Percentiles rank a stretch among this genome's conserved stretches.
Evolutionary conservation across 2,888 invertebrate genomes (phyloP).

Genomic region (Digitonthophagus gazella): DNA sequence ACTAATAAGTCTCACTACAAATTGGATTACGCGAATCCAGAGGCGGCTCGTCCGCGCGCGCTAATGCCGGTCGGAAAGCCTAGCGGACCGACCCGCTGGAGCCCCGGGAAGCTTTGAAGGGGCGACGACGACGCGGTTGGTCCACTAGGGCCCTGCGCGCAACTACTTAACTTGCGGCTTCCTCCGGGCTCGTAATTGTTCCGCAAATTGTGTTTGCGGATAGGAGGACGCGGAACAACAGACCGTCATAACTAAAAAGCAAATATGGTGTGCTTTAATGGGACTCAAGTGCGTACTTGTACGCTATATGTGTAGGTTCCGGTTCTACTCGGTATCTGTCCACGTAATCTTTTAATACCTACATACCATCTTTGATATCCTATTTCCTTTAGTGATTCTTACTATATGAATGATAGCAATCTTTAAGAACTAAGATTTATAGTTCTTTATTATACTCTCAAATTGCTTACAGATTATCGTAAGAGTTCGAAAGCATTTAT

Average conservation of each 20-base stretch:
- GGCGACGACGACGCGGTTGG: constrained; percentile 30
- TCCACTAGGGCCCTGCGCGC: constrained; percentile 40
- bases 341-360: neutral
- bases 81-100: constrained; percentile 38
- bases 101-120: constrained; percentile 36
- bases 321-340: neutral
- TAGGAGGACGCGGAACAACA: constrained; percentile 43
- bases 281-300: neutral
- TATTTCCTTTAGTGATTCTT: neutral
- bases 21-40: constrained; percentile 51
- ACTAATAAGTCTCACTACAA: constrained; percentile 53
- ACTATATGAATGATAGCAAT: neutral
- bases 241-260: constrained; percentile 40
- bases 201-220: constrained; percentile 52
- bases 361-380: neutral
- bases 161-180: constrained; percentile 51
- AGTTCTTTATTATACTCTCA: too few relatives aligned
- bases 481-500: too few relatives aligned
- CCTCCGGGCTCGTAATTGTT: constrained; percentile 50
- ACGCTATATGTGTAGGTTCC: neutral
- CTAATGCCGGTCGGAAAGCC: constrained; percentile 51
- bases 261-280: constrained; percentile 48
- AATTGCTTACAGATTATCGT: too few relatives aligned
- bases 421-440: too few relatives aligned
- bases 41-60: constrained; percentile 50